phyloP scores from a whole-genome alignment of 2,113 vertebrate species.

The Cepphus grylle region DNA sequence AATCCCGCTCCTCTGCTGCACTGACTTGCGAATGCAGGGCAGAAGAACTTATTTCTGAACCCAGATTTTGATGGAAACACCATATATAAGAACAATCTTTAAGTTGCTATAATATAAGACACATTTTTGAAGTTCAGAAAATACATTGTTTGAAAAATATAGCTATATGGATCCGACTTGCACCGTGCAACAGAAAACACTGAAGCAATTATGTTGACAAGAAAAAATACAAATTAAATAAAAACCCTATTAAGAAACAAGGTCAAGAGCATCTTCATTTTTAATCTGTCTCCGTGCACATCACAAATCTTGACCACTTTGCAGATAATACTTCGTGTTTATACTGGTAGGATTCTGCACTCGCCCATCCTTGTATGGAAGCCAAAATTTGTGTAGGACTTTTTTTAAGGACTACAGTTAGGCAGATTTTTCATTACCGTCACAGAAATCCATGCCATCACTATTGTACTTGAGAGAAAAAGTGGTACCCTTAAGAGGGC shows the following conservation, averaged over 20 bases:
- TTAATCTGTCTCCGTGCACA: neutral
- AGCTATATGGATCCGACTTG: neutral
- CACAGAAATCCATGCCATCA: neutral
- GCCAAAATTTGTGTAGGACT: neutral
- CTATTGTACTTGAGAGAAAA: neutral
- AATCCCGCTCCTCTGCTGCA: neutral
- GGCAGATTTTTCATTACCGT: neutral
- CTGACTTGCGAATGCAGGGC: neutral
- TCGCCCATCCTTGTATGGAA: neutral
- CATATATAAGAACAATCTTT: neutral
- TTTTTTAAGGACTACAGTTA: neutral
- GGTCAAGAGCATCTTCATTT: neutral
- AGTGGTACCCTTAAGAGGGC: neutral
- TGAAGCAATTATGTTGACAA: neutral
- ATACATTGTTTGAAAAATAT: neutral
- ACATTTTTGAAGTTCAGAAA: neutral
- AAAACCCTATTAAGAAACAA: neutral
- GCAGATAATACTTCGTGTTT: neutral
- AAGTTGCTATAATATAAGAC: rapidly evolving
- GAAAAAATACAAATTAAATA: neutral
- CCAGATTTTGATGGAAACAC: neutral
- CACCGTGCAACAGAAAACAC: neutral
- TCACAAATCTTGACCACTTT: neutral
- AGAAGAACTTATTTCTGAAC: neutral
- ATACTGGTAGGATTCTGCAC: neutral